phyloP scores from a whole-genome alignment of 2,888 invertebrate genomes.

The Acleris laterana region DNA sequence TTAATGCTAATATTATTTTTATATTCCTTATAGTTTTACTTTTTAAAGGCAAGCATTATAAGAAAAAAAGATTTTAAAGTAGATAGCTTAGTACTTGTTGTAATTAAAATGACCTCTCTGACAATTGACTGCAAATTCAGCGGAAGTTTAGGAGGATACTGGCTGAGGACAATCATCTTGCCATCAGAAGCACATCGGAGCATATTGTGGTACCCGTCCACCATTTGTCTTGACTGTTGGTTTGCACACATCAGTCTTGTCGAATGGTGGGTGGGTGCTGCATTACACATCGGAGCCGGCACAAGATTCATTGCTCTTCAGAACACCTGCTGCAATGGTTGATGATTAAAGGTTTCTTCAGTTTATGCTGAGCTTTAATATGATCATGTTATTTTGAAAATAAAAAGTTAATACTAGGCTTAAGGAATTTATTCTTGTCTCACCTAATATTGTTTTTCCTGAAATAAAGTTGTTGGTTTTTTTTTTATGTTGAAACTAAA shows the following conservation, averaged over 20 bases:
- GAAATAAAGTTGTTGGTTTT: too few species aligned
- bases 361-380: too few species aligned
- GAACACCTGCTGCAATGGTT: too few species aligned
- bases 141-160: not conserved
- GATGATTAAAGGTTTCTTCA: too few species aligned
- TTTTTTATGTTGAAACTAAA: too few species aligned
- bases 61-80: too few species aligned
- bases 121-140: not conserved
- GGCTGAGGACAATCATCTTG: conserved; percentile 41
- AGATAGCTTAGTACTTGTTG: too few species aligned
- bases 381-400: too few species aligned
- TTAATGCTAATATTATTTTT: not conserved
- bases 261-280: conserved; percentile 78
- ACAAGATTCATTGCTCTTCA: not conserved
- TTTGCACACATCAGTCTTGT: conserved; percentile 74
- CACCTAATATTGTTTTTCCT: too few species aligned
- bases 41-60: not conserved
- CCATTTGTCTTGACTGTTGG: conserved; percentile 73
- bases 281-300: conserved; percentile 43
- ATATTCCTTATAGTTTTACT: not conserved
- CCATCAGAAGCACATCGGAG: conserved; percentile 24
- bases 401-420: too few species aligned
- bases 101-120: too few species aligned
- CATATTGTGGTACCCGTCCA: conserved; percentile 52
- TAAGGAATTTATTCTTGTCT: too few species aligned